Base-by-base conservation (phyloP, 2,888 invertebrate genomes). In the Machimus rusticus region DNA sequence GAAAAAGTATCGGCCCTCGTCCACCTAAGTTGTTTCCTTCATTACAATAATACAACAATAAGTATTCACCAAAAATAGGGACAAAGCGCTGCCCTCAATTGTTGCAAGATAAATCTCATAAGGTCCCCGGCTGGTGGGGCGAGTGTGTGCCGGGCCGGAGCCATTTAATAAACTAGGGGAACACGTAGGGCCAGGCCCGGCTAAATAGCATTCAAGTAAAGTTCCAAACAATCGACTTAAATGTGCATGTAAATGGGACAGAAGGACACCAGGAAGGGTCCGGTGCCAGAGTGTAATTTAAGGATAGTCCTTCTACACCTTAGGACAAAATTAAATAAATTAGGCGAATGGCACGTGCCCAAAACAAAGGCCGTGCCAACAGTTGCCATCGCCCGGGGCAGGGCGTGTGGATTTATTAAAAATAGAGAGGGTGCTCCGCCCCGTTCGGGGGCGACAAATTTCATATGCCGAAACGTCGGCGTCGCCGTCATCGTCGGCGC, bases 321-420 rank as follows among this genome's bases (percentile, higher is more conserved):
- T 85, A 74, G 85, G 74, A 74, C 85, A 74, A 85, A 85, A 85
- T 85, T 85, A 86, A 86, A 86, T 77, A 86, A 86, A 86, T 86
- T 86, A 78, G 57, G 57, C 78, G 51, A 28, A 78, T 78, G 77
- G 77, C 86, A 86, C 86, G 86, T 77, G 86, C 77, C 37, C 77
- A 77, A 78, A 77, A 77, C 77, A 86, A 86, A 86, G 77, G 57
- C 74, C 43, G 31, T 85, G 85, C 85, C 43, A 85, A 39, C 74
- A 85, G 37, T 82, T 82, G 46, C 57, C 76, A n/a, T 34, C 76
- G n/a, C n/a, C 28, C 76, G 74, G 74, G 23, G 46, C 31, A 28
- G 74, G 74, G 37, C 74, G 46, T n/a, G 23, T 84, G 85, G 85
- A 74, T 85, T 85, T 85, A 85, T 85, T 85, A 85, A 85, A 55